phyloP scores from a whole-genome alignment of 2,113 vertebrate species.

The Caretta caretta region DNA sequence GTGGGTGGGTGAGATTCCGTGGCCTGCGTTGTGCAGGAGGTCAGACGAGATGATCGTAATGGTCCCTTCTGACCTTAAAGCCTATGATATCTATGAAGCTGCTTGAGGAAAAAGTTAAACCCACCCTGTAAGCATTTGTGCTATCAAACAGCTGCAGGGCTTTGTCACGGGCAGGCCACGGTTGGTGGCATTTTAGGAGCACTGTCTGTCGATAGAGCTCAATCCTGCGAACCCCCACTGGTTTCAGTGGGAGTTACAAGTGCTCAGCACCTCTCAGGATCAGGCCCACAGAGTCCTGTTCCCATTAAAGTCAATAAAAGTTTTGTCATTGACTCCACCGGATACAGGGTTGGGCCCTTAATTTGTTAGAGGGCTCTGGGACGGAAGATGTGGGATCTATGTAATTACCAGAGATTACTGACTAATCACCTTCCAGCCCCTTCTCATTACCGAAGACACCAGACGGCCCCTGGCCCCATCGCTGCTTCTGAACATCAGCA shows the following conservation, averaged over 20 bases:
- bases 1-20: no score
- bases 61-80: no score
- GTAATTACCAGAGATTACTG: neutral
- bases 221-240: neutral
- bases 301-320: neutral
- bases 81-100: no score
- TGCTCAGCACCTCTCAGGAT: neutral
- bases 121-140: neutral
- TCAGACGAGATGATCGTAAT: no score
- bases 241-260: neutral
- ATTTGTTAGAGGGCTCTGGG: neutral
- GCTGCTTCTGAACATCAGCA: neutral
- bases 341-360: neutral
- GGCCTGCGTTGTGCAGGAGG: no score
- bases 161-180: neutral
- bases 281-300: neutral
- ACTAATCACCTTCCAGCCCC: neutral
- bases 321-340: neutral
- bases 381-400: neutral
- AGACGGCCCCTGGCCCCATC: neutral
- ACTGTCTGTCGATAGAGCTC: no score
- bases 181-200: neutral
- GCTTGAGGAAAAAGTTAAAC: no score
- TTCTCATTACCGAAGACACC: no score
- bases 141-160: neutral